Conservation (phyloP, 2,797 vertebrate species). For the Halcyon leucocephala region DNA sequence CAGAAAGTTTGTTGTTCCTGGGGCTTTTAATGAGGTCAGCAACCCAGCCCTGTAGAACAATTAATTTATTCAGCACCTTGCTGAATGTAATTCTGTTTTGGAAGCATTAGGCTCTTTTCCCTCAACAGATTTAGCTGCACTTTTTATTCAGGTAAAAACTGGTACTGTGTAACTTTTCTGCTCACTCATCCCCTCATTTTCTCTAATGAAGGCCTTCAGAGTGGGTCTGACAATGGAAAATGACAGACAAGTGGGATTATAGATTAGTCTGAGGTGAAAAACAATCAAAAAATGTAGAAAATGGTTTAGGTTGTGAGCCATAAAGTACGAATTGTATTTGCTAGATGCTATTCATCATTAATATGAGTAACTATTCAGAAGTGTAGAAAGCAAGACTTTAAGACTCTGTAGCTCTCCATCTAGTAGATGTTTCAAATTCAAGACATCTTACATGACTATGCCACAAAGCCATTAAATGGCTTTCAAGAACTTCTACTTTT, state of each 20-base stretch:
- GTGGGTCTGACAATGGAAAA: not conserved
- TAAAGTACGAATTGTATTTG: not conserved
- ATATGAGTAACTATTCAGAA: not conserved
- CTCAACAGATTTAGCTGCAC: not conserved
- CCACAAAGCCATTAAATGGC: not conserved
- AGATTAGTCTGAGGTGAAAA: not conserved
- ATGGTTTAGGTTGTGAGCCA: not conserved
- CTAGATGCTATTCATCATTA: not conserved
- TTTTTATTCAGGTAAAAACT: constrained; percentile 49
- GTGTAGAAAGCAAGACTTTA: not conserved
- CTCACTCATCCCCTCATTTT: constrained; percentile 18
- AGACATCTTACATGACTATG: not conserved
- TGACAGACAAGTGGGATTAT: constrained; percentile 1
- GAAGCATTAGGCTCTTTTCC: constrained; percentile 7
- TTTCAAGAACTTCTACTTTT: not conserved
- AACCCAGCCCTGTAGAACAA: constrained; percentile 53
- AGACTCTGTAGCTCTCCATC: not conserved
- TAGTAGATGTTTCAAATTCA: not conserved
- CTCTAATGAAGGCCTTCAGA: constrained; percentile 33
- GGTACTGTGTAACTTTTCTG: not conserved
- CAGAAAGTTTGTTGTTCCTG: constrained; percentile 24
- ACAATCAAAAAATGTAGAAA: not conserved
- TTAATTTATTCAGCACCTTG: constrained; percentile 60
- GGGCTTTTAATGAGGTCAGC: constrained; percentile 46
- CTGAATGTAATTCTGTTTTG: constrained; percentile 39